Base-by-base conservation (phyloP, 2,888 invertebrate species). In the Sphaeridia pumilis region DNA sequence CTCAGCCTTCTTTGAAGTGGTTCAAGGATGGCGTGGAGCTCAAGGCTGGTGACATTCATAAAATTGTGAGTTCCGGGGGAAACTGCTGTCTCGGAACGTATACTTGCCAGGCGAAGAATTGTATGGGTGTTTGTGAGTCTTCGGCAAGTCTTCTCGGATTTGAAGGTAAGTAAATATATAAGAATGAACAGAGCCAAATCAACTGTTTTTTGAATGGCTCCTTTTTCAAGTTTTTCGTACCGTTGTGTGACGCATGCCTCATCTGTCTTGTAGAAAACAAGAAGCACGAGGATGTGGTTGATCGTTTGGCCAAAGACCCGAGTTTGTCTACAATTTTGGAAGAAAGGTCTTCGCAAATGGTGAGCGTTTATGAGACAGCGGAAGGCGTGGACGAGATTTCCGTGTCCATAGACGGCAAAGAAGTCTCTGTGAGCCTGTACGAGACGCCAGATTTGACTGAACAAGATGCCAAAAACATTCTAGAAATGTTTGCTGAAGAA, bases 401-500 rank as follows among this genome's bases (percentile, higher is more conserved):
- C 0, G 88, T 89, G 67, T 88, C 87, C 2, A 88, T 90, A 63
- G 89, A 89, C 66, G 89, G 89, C 2, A 87, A 87, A 72, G 89
- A 90, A 73, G 87, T 89, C 0, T 88, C 88, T 0, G 87, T 89
- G 0, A 89, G 89, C 3, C 72, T 90, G 2, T 90, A 89, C 67
- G 90, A 90, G 73, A 90, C 90, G 1, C 90, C 90, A 0, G 90
- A 90, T 72, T 74, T 90, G 46, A 90, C 89, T 0, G 88, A 90
- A 71, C 87, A 89, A 70, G 89, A 90, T 73, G 90, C 89, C 0
- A 74, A 88, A 28, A 85, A 89, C 72, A 87, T 90, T 65, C 84
- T 89, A 0, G 89, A 90, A 76, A 89, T 90, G 87, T 90, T 89
- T 67, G 90, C 90, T 0, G 88, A 90, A 69, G 88, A 90, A 70